Conservation (phyloP, 2,797 vertebrate genomes). For the Sphaeramia orbicularis region DNA sequence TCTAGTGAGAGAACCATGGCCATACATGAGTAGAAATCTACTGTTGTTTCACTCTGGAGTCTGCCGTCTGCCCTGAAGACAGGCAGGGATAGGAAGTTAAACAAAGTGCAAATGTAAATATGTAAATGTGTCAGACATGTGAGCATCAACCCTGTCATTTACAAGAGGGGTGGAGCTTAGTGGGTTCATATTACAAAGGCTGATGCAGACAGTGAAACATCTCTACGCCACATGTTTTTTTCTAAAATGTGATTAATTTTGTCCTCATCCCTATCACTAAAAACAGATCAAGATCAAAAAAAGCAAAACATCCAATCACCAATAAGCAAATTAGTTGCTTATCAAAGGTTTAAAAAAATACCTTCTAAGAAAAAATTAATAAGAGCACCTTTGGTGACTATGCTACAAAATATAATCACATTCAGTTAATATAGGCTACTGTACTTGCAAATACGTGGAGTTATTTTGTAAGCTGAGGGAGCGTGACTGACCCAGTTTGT, state of each 20-base stretch:
- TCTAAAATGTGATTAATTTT: no score
- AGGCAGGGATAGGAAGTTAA: constrained; percentile 27
- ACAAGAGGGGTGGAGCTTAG: constrained; percentile 6
- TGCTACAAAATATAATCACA: neutral
- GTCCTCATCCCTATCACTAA: neutral
- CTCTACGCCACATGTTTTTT: neutral
- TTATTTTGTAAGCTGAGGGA: constrained; percentile 8
- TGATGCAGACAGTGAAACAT: neutral
- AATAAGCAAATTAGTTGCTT: no score
- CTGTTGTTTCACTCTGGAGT: constrained; percentile 6
- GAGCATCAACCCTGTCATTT: constrained; percentile 50
- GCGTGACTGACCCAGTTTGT: constrained; percentile 32
- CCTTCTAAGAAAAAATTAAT: no score
- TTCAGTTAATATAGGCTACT: neutral
- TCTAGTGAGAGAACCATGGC: constrained; percentile 75
- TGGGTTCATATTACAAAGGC: neutral
- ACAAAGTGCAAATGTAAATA: constrained; percentile 48
- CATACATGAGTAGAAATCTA: constrained; percentile 22
- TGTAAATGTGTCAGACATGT: constrained; percentile 56
- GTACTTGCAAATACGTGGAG: neutral
- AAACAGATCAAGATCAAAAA: neutral
- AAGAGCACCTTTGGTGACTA: no score
- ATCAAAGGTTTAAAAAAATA: no score
- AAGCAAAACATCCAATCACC: neutral
- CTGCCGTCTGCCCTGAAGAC: constrained; percentile 31